A percentile compares a stretch with the other conserved stretches of the same genome.
Evolutionary conservation across 37 sponge, comb jelly and placozoan genomes (phyloP).

Genomic region (Aphrocallistes beatrix): DNA sequence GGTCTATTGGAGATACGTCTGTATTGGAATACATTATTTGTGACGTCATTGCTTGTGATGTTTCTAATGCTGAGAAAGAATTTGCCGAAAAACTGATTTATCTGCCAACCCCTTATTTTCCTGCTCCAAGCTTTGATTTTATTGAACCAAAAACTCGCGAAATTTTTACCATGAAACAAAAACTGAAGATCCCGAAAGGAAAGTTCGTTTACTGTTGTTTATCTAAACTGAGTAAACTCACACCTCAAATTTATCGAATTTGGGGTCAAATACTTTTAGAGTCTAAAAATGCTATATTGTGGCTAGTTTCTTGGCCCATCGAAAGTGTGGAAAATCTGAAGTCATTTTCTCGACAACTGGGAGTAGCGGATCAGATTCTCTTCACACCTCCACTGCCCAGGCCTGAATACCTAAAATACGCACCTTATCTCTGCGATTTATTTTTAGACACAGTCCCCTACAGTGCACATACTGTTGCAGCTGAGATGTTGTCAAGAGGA

Average conservation of each 20-base stretch:
- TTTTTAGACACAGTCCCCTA: background rate
- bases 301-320: background rate
- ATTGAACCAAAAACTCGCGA: background rate
- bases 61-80: background rate
- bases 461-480: background rate
- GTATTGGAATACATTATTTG: background rate
- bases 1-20: background rate
- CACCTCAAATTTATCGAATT: background rate
- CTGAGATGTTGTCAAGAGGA: background rate
- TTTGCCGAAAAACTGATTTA: background rate
- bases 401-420: background rate
- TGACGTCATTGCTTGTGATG: background rate
- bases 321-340: background rate
- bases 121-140: background rate
- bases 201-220: background rate
- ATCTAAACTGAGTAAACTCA: background rate
- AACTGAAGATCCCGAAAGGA: background rate
- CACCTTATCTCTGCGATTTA: background rate
- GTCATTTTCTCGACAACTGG: background rate
- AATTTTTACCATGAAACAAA: background rate
- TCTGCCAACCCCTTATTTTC: background rate
- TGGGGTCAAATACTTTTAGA: background rate
- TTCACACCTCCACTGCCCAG: background rate
- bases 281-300: background rate
- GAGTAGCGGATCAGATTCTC: background rate